Base-by-base conservation (phyloP, 2,797 vertebrate species). In the Lutjanus campechanus region DNA sequence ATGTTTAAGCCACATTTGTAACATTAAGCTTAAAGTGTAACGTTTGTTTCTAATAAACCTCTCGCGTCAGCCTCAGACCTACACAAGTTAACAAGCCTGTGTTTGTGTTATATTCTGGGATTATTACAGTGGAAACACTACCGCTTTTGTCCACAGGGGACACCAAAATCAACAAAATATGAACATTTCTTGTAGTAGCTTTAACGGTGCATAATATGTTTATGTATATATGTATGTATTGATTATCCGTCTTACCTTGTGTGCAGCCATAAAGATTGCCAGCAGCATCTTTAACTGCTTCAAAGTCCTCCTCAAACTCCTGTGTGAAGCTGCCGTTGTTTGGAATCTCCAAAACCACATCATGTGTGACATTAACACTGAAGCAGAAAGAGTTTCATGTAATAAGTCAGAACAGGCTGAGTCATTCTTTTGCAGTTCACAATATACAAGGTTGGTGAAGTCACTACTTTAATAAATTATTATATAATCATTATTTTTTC, bases 311-410 rank as follows among this genome's bases (percentile, higher is more conserved):
- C 0, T 10, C 0, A 65, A 87, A 90, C 15, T 15, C 0, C 0
- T 0, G 0, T 0, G 12, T 4, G 16, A 2, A 13, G 2, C 1
- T 6, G 7, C 0, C 25, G 2, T 62, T 29, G 49, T 90, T 90
- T 25, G 53, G 11, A 44, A 89, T 16, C 11, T 1, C 11, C 71
- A 90, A 46, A 43, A 85, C 20, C 51, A 90, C 83, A 2, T 89
- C 19, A 69, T 90, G 83, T 25, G 11, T 1, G 9, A 90, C 83
- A 4, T 9, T 56, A 10, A 90, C 19, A 9, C 89, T 90, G 78
- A 51, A 25, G 50, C 3, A 58, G 20, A 70, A 43, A 68, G 6
- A 56, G 40, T 36, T 44, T 58, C 49, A 76, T 19, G 29, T 3
- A n/a, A 59, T 62, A 25, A 58, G 54, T 74, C 44, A 47, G 29